Evolutionary conservation across 92 coral and sea anemone species (phyloP).

Genomic region (Blastomussa wellsi): DNA sequence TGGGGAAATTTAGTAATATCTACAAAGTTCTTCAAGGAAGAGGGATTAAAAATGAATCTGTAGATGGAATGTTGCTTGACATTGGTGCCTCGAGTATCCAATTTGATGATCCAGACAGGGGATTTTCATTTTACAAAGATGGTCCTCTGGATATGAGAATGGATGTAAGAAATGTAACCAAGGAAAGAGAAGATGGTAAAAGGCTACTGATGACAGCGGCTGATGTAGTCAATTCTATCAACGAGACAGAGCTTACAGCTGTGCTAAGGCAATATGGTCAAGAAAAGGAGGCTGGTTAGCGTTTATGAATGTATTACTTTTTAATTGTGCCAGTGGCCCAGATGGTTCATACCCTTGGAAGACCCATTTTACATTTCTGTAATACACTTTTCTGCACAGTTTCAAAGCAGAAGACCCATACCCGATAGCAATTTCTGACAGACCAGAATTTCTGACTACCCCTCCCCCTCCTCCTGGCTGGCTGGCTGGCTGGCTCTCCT

Average conservation of each 20-base stretch:
- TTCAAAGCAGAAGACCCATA: too few species aligned
- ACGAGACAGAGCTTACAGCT: constrained; percentile 74
- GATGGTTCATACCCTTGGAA: too few species aligned
- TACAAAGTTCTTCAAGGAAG: constrained; percentile 43
- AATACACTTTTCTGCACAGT: too few species aligned
- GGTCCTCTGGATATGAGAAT: constrained; percentile 92
- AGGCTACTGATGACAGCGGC: constrained; percentile 78
- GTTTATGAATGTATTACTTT: neutral
- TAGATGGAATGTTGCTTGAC: constrained; percentile 79
- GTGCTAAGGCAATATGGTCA: constrained; percentile 85
- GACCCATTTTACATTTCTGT: too few species aligned
- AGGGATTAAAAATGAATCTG: constrained; percentile 67
- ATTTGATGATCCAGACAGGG: constrained; percentile 82
- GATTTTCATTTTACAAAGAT: constrained; percentile 82
- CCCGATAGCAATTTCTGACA: too few species aligned
- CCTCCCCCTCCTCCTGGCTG: too few species aligned
- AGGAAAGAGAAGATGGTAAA: constrained; percentile 11
- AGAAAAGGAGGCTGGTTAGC: constrained; percentile 80
- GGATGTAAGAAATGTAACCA: constrained; percentile 49
- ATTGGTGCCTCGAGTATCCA: constrained; percentile 87
- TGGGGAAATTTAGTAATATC: constrained; percentile 80
- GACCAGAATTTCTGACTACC: neutral
- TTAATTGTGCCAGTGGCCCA: too few species aligned
- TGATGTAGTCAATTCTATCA: constrained; percentile 87
- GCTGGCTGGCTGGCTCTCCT: neutral